Percentiles rank a stretch among this genome's conserved stretches.
phyloP scores from a whole-genome alignment of 2,797 vertebrate species.

The Syngnathus rostellatus region DNA sequence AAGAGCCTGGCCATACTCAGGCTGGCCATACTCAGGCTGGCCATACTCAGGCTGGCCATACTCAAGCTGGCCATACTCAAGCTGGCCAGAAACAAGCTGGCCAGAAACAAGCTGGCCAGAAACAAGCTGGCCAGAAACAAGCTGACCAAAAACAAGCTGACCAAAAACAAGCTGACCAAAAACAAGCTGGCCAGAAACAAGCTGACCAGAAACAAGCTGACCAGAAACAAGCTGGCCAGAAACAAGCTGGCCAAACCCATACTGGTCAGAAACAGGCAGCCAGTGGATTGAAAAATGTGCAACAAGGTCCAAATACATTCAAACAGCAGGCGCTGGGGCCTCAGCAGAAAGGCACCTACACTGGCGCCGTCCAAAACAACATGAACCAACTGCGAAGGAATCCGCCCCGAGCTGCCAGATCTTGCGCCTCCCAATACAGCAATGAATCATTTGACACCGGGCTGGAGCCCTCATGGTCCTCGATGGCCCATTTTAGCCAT shows the following conservation, averaged over 20 bases:
- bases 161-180: slow-evolving; percentile 7
- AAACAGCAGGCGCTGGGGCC: slow-evolving; percentile 38
- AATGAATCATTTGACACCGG: background rate
- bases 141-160: background rate
- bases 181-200: background rate
- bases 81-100: background rate
- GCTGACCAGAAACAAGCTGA: no score
- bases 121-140: no score
- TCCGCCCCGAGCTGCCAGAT: background rate
- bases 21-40: no score
- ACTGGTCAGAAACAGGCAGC: background rate
- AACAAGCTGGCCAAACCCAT: no score
- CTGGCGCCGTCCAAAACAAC: slow-evolving; percentile 32
- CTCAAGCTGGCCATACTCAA: slow-evolving; percentile 4
- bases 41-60: background rate
- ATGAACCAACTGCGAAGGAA: slow-evolving; percentile 31
- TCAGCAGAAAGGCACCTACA: slow-evolving; percentile 19
- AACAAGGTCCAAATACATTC: background rate
- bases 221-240: no score
- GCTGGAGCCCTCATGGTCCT: background rate
- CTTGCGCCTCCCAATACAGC: background rate
- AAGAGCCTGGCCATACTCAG: background rate
- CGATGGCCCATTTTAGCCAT: background rate
- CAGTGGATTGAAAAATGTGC: accelerated
- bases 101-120: slow-evolving; percentile 13